These are phyloP conservation scores for Rhyzopertha dominica DNA, from an alignment of 1,140 invertebrate genomes.

Conservation along the genomic window DNA sequence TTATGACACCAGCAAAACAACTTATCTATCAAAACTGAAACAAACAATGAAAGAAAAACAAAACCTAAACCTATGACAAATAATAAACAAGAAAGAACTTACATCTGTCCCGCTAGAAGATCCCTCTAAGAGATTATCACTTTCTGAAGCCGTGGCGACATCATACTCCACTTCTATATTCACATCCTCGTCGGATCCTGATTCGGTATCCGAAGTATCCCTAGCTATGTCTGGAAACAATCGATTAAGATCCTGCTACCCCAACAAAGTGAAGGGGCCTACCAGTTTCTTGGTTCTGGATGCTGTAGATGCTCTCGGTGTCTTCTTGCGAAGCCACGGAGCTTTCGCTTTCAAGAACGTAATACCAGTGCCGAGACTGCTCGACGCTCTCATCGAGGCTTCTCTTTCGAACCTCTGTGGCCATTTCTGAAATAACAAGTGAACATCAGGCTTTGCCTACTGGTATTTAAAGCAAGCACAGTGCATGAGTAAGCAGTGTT, in stretches of 20 bases:
- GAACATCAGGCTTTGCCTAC: no score
- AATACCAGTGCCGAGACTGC: no score
- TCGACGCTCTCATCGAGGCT: no score
- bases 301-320: constrained; percentile 41
- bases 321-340: constrained; percentile 31
- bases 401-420: no score
- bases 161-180: constrained; percentile 37
- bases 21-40: no score
- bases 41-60: no score
- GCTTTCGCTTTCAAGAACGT: constrained; percentile 39
- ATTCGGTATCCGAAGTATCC: constrained; percentile 39
- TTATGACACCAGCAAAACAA: no score
- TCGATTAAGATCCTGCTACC: constrained; percentile 22
- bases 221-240: constrained; percentile 39
- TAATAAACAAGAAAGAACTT: constrained; percentile 12
- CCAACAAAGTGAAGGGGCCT: constrained; percentile 20
- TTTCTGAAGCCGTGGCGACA: constrained; percentile 32
- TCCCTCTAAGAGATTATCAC: constrained; percentile 15
- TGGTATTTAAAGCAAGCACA: no score
- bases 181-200: constrained; percentile 14
- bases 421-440: no score
- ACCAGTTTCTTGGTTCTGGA: constrained; percentile 43
- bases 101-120: constrained; percentile 37
- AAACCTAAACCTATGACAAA: no score
- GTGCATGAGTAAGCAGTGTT: no score